A percentile compares a stretch with the other conserved stretches of the same genome.
These are phyloP conservation scores for Petaurus breviceps DNA, from an alignment of 2,113 vertebrate genomes.

Conservation along the genomic window DNA sequence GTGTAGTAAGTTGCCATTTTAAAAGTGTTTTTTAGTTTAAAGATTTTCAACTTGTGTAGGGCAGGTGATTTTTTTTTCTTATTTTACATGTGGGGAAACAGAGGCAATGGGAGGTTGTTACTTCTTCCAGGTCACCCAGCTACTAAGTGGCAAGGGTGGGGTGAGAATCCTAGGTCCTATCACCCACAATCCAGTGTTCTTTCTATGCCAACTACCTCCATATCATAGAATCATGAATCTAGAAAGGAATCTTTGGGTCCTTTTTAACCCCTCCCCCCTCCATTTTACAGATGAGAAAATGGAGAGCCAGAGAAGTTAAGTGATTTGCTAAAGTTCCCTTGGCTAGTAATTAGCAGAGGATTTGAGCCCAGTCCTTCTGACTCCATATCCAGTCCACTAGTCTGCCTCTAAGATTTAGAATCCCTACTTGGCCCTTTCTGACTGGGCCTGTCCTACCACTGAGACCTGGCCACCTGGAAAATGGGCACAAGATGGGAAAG, in stretches of 20 bases:
- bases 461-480: neutral
- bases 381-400: neutral
- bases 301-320: neutral
- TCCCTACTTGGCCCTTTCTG: neutral
- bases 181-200: neutral
- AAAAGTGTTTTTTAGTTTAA: neutral
- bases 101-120: neutral
- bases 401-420: neutral
- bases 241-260: neutral
- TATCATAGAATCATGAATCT: neutral
- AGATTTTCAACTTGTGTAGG: neutral
- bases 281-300: neutral
- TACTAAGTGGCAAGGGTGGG: neutral
- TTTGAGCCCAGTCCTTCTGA: conserved; percentile 22
- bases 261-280: neutral
- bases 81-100: neutral
- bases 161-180: neutral
- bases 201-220: neutral
- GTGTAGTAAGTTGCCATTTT: neutral
- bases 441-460: neutral
- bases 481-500: neutral
- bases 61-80: neutral
- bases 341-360: neutral
- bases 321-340: neutral
- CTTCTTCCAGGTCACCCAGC: neutral